Base-by-base conservation (phyloP, 2,797 vertebrate species). In the Sternotherus odoratus region DNA sequence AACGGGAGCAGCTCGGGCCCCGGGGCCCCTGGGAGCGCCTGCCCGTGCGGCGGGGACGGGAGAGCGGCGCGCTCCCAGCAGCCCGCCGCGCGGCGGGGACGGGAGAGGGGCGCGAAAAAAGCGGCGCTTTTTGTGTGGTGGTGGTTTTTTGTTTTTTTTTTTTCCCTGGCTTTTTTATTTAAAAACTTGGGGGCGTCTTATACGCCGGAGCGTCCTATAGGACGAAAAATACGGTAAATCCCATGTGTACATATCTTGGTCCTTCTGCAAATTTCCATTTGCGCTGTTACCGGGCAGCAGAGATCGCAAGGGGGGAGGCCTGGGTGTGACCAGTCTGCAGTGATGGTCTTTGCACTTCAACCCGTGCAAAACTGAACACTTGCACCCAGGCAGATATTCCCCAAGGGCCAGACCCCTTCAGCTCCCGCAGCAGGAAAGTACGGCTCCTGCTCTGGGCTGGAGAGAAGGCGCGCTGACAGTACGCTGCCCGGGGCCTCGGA, bases 381-480 rank as follows among this genome's bases (percentile, higher is more conserved):
- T 39, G 69, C 39, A 24, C 24, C 39, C 19, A 46, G 11, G 69
- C 39, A 74, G 21, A 13, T 26, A 15, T 26, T 74, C 43, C 21
- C 69, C 39, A 46, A 26, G 69, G 89, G 87, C 90, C 85, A 51
- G 89, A 16, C 85, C 89, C 89, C 96, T 94, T 94, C 63, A 94
- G 94, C 93, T 92, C 94, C 80, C 86, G 91, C 95, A 95, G 77
- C 80, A 92, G 93, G 95, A 93, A 90, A 94, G 95, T 94, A 88
- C 88, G 93, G 94, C 6, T 92, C 96, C 89, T 87, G 48, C 84
- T 92, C 78, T 93, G 96, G 94, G 96, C 95, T 83, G 49, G 95
- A 91, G 94, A 96, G 93, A 95, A 95, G 94, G 3, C 86, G 94
- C 92, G 92, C 94, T 93, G 92, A 95, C 95, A 95, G 95, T 95